These are phyloP conservation scores for Azemiops feae DNA, from an alignment of 2,113 vertebrate genomes.

Conservation along the genomic window DNA sequence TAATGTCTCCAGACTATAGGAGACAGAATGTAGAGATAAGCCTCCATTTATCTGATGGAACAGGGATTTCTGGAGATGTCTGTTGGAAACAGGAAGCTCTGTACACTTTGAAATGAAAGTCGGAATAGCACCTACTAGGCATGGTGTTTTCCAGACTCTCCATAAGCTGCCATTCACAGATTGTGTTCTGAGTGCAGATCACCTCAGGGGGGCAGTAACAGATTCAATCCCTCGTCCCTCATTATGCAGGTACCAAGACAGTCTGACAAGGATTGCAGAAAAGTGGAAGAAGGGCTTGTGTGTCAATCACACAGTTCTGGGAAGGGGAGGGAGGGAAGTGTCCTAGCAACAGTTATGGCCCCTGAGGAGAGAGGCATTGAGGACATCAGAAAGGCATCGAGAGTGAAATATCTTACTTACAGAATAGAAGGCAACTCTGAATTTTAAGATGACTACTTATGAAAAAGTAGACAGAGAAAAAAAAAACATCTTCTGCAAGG, in stretches of 20 bases:
- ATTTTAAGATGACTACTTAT: background rate
- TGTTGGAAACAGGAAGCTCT: background rate
- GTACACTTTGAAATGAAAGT: background rate
- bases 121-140: background rate
- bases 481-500: background rate
- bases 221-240: background rate
- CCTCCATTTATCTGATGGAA: background rate
- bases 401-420: background rate
- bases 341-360: background rate
- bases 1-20: background rate
- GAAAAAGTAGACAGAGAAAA: background rate
- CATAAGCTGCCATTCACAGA: background rate
- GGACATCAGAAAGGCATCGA: background rate
- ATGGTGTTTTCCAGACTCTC: background rate
- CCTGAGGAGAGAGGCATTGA: background rate
- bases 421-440: background rate
- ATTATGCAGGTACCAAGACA: background rate
- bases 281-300: background rate
- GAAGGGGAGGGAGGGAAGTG: background rate
- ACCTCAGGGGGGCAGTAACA: background rate
- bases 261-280: background rate
- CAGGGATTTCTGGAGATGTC: background rate
- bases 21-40: background rate
- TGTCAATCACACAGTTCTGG: background rate
- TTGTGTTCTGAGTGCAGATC: background rate